phyloP scores from a whole-genome alignment of 2,888 invertebrate species.

The Andrena haemorrhoa region DNA sequence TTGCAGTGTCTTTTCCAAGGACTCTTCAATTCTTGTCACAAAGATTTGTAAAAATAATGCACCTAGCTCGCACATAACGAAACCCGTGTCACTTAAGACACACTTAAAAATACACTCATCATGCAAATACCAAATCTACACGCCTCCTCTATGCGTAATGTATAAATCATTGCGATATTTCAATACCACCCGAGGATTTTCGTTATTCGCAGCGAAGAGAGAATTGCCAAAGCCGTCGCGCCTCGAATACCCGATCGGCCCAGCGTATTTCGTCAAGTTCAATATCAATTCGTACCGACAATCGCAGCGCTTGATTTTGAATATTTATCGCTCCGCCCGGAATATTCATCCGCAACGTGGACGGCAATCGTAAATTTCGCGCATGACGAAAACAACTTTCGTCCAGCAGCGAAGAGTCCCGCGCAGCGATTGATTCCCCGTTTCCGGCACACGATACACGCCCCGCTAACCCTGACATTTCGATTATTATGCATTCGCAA shows the following conservation, averaged over 20 bases:
- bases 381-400: constrained; percentile 6
- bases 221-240: neutral
- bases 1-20: too few relatives aligned
- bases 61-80: neutral
- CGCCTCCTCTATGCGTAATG: neutral
- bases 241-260: constrained; percentile 9
- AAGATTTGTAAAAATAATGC: too few relatives aligned
- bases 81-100: neutral
- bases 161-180: neutral
- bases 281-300: constrained; percentile 1
- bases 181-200: neutral
- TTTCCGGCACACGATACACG: constrained; percentile 9
- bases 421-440: neutral
- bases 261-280: neutral
- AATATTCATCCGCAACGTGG: constrained; percentile 9
- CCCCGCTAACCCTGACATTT: constrained; percentile 42
- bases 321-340: constrained; percentile 7
- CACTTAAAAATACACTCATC: neutral
- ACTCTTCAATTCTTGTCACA: too few relatives aligned
- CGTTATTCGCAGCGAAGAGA: neutral
- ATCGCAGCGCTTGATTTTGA: neutral
- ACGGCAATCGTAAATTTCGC: constrained; percentile 10
- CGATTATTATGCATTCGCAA: constrained; percentile 36
- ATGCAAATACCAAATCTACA: neutral
- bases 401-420: constrained; percentile 1